These are phyloP conservation scores for Tachystola acroxantha DNA, from an alignment of 2,888 invertebrate species.

Conservation along the genomic window DNA sequence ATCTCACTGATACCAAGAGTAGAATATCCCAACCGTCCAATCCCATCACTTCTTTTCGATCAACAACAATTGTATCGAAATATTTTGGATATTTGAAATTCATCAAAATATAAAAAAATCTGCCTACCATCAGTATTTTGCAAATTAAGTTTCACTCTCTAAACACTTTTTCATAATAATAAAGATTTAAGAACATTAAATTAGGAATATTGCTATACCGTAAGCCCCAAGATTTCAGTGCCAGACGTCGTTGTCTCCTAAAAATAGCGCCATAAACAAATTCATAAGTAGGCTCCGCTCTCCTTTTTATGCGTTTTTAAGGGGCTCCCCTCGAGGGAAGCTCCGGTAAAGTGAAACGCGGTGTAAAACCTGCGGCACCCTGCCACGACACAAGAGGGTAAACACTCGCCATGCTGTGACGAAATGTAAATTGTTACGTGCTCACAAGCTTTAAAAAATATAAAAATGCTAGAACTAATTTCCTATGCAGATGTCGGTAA, in stretches of 20 bases:
- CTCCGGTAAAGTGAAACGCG: constrained; percentile 65
- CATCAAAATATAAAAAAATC: no score
- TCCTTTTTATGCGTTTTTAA: constrained; percentile 72
- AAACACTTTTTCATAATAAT: constrained; percentile 9
- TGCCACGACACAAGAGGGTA: constrained; percentile 46
- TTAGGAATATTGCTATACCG: constrained; percentile 58
- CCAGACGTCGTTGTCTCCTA: constrained; percentile 34
- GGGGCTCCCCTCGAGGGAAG: constrained; percentile 50
- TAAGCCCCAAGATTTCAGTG: constrained; percentile 43
- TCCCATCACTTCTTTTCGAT: no score
- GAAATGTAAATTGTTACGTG: constrained; percentile 15
- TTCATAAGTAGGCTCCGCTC: constrained; percentile 74
- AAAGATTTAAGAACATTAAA: constrained; percentile 47
- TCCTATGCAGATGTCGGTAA: constrained; percentile 9
- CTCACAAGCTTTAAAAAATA: constrained; percentile 6
- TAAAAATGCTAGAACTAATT: constrained; percentile 6
- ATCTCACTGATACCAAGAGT: no score
- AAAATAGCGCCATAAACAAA: constrained; percentile 74
- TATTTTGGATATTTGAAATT: no score
- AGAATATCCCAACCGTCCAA: no score
- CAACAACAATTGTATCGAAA: no score
- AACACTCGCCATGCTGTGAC: constrained; percentile 18
- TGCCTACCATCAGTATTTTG: no score
- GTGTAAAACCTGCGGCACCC: constrained; percentile 62
- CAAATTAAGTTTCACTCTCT: neutral